Conservation (phyloP, 2,113 vertebrate species). For the Mesoclemmys tuberculata region DNA sequence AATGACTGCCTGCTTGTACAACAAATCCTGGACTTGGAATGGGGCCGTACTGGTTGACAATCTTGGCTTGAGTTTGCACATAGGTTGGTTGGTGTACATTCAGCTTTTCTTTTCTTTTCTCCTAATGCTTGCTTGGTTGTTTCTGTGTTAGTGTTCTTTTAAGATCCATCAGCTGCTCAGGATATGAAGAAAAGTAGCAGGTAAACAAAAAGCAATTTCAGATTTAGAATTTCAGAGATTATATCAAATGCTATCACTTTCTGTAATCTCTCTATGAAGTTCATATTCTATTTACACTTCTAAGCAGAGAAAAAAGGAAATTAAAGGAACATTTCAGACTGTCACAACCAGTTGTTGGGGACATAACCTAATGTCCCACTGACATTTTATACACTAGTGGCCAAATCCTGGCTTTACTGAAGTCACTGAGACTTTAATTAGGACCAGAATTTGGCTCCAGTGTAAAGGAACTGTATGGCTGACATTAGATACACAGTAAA, state of each 20-base stretch:
- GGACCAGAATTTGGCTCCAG: background rate
- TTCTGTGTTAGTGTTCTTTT: constrained; percentile 28
- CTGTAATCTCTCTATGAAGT: constrained; percentile 36
- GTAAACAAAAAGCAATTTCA: constrained; percentile 53
- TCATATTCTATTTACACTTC: background rate
- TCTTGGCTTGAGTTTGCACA: background rate
- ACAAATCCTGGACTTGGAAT: constrained; percentile 37
- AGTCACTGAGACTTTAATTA: constrained; percentile 4
- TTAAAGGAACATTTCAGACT: constrained; percentile 41
- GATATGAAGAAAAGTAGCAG: background rate
- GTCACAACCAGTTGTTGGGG: constrained; percentile 57
- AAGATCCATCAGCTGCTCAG: constrained; percentile 54
- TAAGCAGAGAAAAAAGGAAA: constrained; percentile 29
- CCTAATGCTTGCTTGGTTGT: constrained; percentile 55
- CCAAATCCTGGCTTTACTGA: background rate
- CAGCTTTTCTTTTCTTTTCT: constrained; percentile 54
- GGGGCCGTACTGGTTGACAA: constrained; percentile 50
- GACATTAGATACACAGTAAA: constrained; percentile 12
- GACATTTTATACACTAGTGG: constrained; percentile 6
- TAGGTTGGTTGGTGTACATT: constrained; percentile 39
- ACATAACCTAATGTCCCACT: background rate
- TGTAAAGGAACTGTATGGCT: constrained; percentile 32
- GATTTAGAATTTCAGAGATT: constrained; percentile 12
- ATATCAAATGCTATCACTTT: constrained; percentile 13
- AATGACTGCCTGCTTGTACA: constrained; percentile 4